These are phyloP conservation scores for Rhagonycha fulva DNA, from an alignment of 2,888 invertebrate genomes.

Conservation along the genomic window DNA sequence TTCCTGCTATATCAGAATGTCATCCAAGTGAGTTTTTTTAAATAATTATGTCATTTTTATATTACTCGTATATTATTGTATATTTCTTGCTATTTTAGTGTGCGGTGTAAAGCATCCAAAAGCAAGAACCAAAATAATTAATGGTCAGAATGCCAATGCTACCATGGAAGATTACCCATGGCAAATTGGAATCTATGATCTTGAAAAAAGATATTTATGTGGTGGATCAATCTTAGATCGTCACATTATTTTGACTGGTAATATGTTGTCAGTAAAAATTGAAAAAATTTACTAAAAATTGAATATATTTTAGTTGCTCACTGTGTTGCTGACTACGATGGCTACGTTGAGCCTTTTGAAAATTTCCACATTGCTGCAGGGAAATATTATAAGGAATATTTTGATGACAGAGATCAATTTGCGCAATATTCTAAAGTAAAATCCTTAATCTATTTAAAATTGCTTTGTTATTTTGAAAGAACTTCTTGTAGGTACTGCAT, in stretches of 20 bases:
- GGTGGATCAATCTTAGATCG: not conserved
- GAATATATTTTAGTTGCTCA: not conserved
- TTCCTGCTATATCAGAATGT: not conserved
- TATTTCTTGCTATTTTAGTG: not conserved
- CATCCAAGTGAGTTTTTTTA: not conserved
- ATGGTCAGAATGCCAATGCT: not conserved
- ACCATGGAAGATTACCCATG: not conserved
- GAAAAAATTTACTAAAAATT: not conserved
- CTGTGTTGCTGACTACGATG: not conserved
- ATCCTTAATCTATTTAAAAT: not conserved
- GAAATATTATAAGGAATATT: not conserved
- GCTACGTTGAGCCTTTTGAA: not conserved
- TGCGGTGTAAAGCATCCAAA: not conserved
- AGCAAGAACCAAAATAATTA: not conserved
- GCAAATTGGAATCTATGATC: not conserved
- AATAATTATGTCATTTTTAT: too few species aligned
- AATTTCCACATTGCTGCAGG: not conserved
- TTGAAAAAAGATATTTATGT: not conserved
- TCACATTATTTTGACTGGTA: not conserved
- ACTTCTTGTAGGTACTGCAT: not conserved
- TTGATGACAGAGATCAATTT: not conserved
- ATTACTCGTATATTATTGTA: too few species aligned
- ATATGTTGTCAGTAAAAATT: not conserved
- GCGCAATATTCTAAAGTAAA: not conserved
- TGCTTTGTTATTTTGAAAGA: not conserved